Evolutionary conservation across 2,888 invertebrate species (phyloP), one percentile per base, ranked within the genome.

Genomic region (Lasioglossum figueresi): DNA sequence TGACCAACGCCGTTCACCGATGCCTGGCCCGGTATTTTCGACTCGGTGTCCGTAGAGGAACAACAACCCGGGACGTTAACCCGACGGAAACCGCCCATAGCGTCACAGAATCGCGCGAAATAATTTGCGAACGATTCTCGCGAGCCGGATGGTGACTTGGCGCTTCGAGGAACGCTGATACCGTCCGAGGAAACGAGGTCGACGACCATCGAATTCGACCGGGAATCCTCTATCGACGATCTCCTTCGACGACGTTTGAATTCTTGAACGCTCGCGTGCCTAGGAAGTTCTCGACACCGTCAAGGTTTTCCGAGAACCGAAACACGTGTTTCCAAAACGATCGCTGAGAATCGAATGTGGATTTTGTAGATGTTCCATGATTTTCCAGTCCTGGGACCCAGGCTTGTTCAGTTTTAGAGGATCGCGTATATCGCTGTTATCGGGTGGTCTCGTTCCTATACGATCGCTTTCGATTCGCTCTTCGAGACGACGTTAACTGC

Each of bases 51-150:
- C 75, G 48, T 31, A 37, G 27, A 40, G 45, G 68, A 82, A 88
- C 86, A 87, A 89, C 76, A 85, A 88, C 76, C 68, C 63, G 66
- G 82, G 78, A n/a, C 81, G 76, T 87, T 82, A 88, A 83, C 84
- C 76, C 40, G 23, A n/a, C 52, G 45, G 16, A 23, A 8, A 27
- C 71, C 70, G 56, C 72, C 73, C 73, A 40, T 5, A 48, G 83
- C 70, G 77, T 71, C 82, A 37, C 73, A 40, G 14, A 48, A 31
- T 48, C 84, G 84, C n/a, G 83, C 74, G 23, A 79, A 79, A 84
- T 82, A 80, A 88, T 86, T 83, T 59, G 71, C 84, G 82, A 82
- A 84, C 84, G 82, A 80, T 77, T 76, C 78, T 59, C 68, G 81
- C 76, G 77, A 71, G 66, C 63, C 73, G 76, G 85, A 83, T n/a